phyloP scores from a whole-genome alignment of 2,888 invertebrate genomes.

The Hypomecis atomaria region DNA sequence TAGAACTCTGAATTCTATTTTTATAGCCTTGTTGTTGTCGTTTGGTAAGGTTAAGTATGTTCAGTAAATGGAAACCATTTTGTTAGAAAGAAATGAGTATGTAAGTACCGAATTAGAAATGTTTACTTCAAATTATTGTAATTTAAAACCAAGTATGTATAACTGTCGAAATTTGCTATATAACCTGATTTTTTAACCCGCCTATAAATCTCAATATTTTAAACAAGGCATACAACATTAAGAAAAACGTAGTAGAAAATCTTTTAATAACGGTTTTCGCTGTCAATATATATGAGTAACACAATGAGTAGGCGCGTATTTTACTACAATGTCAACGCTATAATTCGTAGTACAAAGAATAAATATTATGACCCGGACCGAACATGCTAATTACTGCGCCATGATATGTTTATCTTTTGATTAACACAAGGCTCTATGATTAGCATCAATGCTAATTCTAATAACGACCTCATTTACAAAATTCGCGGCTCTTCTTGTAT shows the following conservation, averaged over 20 bases:
- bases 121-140: no score
- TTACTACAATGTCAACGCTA: slow-evolving; percentile 18
- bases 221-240: no score
- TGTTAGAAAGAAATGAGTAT: background rate
- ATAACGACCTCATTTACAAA: slow-evolving; percentile 44
- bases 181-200: no score
- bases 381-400: slow-evolving; percentile 52
- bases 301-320: background rate
- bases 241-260: no score
- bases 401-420: slow-evolving; percentile 50
- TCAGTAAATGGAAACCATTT: slow-evolving; percentile 2
- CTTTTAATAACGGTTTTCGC: background rate
- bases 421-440: slow-evolving; percentile 54
- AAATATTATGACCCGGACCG: slow-evolving; percentile 47
- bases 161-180: no score
- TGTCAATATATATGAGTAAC: background rate
- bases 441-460: slow-evolving; percentile 44
- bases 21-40: slow-evolving; percentile 29
- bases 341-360: slow-evolving; percentile 38
- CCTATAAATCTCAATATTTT: no score
- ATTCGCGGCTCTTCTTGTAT: slow-evolving; percentile 27
- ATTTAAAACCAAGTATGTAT: no score
- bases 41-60: slow-evolving; percentile 12
- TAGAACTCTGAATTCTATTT: slow-evolving; percentile 43
- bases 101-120: background rate